Conservation (phyloP, 2,888 invertebrate species). For the Cheilosia pagana region DNA sequence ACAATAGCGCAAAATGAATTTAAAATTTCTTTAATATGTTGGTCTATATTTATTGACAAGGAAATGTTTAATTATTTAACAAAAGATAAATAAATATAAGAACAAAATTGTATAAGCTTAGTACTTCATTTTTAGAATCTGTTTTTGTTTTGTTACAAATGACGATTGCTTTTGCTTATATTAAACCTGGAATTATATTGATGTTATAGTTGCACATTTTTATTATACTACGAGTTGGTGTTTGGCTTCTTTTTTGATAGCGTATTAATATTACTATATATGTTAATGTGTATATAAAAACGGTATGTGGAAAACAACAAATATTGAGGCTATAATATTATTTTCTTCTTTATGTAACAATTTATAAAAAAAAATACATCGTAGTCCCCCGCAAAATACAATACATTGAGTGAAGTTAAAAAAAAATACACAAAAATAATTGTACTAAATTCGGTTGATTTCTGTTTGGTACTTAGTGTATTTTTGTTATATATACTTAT, state of each 20-base stretch:
- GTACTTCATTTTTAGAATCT: conserved; percentile 35
- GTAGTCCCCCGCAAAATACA: conserved; percentile 3
- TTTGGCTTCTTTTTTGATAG: conserved; percentile 31
- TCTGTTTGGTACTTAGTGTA: conserved; percentile 29
- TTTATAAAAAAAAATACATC: neutral
- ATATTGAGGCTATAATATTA: conserved; percentile 14
- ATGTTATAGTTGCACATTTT: conserved; percentile 32
- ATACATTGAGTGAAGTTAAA: neutral
- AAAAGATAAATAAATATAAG: conserved; percentile 14
- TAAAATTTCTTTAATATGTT: conserved; percentile 15
- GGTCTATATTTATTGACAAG: conserved; percentile 26
- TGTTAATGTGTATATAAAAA: conserved; percentile 26
- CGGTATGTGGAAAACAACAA: conserved; percentile 33
- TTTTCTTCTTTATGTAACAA: conserved; percentile 1
- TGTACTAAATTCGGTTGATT: neutral
- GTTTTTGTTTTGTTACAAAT: conserved; percentile 41
- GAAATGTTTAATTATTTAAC: conserved; percentile 14
- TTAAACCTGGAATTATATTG: conserved; percentile 47
- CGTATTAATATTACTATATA: conserved; percentile 32
- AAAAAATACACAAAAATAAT: conserved; percentile 1
- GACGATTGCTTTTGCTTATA: conserved; percentile 50
- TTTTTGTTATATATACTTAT: conserved; percentile 2
- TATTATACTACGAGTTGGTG: conserved; percentile 33
- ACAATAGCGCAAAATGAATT: conserved; percentile 4
- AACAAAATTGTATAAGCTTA: conserved; percentile 36